Percentiles rank a stretch among this genome's conserved stretches.
Conservation (phyloP, 2,888 invertebrate genomes). For the Hemistola chrysoprasaria region DNA sequence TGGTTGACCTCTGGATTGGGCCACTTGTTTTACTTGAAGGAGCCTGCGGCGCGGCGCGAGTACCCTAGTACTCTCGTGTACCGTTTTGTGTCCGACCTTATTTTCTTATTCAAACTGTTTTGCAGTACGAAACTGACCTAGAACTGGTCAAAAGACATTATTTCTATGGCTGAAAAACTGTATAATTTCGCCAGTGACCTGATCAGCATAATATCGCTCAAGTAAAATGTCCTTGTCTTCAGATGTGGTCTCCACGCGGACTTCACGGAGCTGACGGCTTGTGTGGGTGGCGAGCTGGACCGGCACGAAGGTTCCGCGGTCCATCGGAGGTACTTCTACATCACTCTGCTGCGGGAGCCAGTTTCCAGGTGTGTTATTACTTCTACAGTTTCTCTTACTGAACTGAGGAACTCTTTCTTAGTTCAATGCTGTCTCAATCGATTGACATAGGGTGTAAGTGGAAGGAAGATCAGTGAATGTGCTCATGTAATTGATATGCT, state of each 20-base stretch:
- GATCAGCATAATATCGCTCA: no score
- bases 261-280: slow-evolving; percentile 97
- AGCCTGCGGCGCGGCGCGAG: slow-evolving; percentile 16
- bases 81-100: slow-evolving; percentile 22
- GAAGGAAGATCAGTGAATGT: no score
- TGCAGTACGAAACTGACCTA: slow-evolving; percentile 17
- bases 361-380: slow-evolving; percentile 83
- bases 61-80: slow-evolving; percentile 10
- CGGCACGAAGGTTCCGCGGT: slow-evolving; percentile 92
- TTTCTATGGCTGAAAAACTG: no score
- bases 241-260: slow-evolving; percentile 98
- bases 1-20: slow-evolving; percentile 24
- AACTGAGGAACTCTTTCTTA: no score
- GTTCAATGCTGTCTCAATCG: no score
- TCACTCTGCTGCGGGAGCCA: slow-evolving; percentile 97
- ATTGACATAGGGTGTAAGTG: no score
- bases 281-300: slow-evolving; percentile 95
- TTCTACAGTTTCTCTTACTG: no score
- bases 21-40: slow-evolving; percentile 17
- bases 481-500: no score
- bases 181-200: no score
- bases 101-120: slow-evolving; percentile 25
- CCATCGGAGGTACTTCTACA: slow-evolving; percentile 96
- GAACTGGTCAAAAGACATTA: slow-evolving; percentile 18
- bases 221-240: slow-evolving; percentile 31